A percentile compares a stretch with the other conserved stretches of the same genome.
Conservation (phyloP, 2,797 vertebrate genomes). For the Sebastes steindachneri region DNA sequence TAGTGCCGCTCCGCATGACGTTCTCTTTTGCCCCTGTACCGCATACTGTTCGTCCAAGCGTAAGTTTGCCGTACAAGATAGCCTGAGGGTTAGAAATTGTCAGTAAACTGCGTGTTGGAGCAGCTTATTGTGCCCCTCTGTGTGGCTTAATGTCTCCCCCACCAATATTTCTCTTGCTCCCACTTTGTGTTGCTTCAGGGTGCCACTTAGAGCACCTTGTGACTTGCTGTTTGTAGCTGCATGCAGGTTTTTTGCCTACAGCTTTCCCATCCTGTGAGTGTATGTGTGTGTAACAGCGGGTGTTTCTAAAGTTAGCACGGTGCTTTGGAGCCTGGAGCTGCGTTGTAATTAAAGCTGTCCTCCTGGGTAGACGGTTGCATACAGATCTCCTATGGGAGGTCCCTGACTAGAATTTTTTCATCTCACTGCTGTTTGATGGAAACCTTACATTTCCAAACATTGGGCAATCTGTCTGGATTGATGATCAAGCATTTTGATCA, state of each 20-base stretch:
- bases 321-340: constrained; percentile 53
- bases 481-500: background rate
- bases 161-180: background rate
- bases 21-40: background rate
- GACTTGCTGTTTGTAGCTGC: constrained; percentile 25
- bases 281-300: constrained; percentile 18
- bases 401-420: constrained; percentile 33
- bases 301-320: constrained; percentile 53
- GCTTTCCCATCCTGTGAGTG: constrained; percentile 4
- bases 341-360: constrained; percentile 75
- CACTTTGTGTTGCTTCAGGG: constrained; percentile 24
- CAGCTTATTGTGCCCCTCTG: background rate
- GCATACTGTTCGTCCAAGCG: background rate
- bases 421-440: constrained; percentile 2
- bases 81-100: background rate
- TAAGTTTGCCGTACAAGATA: background rate
- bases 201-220: constrained; percentile 11
- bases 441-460: constrained; percentile 20
- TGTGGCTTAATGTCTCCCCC: background rate
- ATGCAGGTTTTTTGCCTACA: constrained; percentile 29
- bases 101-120: background rate
- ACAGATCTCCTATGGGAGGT: constrained; percentile 32
- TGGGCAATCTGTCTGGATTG: background rate
- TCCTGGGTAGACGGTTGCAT: constrained; percentile 39
- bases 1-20: background rate